Evolutionary conservation across 92 coral and sea anemone species (phyloP).

Genomic region (Porites lobata): DNA sequence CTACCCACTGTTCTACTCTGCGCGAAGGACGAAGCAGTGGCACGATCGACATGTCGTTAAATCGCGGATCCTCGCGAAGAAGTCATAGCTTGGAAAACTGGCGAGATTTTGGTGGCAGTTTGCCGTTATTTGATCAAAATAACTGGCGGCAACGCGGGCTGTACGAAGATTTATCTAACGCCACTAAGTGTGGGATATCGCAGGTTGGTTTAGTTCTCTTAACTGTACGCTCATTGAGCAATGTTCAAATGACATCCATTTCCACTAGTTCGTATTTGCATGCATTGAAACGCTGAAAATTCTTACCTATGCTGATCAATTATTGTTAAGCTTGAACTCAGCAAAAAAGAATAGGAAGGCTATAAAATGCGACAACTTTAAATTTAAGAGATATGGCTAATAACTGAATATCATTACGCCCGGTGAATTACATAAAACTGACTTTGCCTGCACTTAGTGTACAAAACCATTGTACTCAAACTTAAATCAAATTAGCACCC

Average conservation of each 20-base stretch:
- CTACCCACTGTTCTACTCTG: not conserved
- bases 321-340: no score
- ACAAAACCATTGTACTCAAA: not conserved
- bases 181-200: slow-evolving; percentile 47
- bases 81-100: slow-evolving; percentile 18
- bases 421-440: not conserved
- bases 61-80: not conserved
- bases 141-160: slow-evolving; percentile 45
- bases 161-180: slow-evolving; percentile 50
- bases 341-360: not conserved
- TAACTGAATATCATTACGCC: not conserved
- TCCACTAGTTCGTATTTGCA: not conserved
- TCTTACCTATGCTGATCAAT: no score
- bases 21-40: not conserved
- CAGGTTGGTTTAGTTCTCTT: slow-evolving; percentile 8
- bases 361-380: not conserved
- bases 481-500: not conserved
- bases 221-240: no score
- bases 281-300: no score
- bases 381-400: not conserved
- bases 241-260: not conserved
- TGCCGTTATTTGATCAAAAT: slow-evolving; percentile 34
- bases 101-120: slow-evolving; percentile 23
- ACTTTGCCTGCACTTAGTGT: not conserved
- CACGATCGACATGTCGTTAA: slow-evolving; percentile 3